phyloP scores from a whole-genome alignment of 1,140 invertebrate genomes.

The Coptotermes formosanus region DNA sequence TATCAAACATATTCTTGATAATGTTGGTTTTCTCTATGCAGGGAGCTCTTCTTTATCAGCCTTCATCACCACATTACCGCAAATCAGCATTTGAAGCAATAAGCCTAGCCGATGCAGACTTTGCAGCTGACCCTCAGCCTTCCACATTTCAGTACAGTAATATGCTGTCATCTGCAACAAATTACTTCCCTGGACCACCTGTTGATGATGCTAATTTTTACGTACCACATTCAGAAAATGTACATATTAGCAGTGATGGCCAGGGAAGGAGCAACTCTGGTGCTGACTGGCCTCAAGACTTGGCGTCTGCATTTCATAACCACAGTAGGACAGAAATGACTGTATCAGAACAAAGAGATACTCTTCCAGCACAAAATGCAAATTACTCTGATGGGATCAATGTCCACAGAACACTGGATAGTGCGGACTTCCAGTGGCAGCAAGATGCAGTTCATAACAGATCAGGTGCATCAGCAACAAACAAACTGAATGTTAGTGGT shows the following conservation, averaged over 20 bases:
- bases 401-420: too few species aligned
- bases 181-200: constrained; percentile 1
- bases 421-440: not conserved
- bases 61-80: constrained; percentile 37
- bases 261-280: not conserved
- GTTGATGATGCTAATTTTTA: not conserved
- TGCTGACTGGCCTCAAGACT: not conserved
- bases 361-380: not conserved
- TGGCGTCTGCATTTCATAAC: not conserved
- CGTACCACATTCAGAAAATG: too few species aligned
- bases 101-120: constrained; percentile 44
- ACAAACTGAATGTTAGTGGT: constrained; percentile 27
- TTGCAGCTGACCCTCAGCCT: constrained; percentile 37
- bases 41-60: not conserved
- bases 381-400: not conserved
- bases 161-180: not conserved
- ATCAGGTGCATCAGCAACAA: not conserved
- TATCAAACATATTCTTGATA: not conserved
- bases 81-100: constrained; percentile 43
- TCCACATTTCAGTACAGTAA: constrained; percentile 6
- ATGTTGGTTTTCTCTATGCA: not conserved
- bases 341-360: too few species aligned
- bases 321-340: not conserved
- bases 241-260: not conserved
- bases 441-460: not conserved